Evolutionary conservation across 2,113 vertebrate genomes (phyloP).

Genomic region (Myotis lucifugus): DNA sequence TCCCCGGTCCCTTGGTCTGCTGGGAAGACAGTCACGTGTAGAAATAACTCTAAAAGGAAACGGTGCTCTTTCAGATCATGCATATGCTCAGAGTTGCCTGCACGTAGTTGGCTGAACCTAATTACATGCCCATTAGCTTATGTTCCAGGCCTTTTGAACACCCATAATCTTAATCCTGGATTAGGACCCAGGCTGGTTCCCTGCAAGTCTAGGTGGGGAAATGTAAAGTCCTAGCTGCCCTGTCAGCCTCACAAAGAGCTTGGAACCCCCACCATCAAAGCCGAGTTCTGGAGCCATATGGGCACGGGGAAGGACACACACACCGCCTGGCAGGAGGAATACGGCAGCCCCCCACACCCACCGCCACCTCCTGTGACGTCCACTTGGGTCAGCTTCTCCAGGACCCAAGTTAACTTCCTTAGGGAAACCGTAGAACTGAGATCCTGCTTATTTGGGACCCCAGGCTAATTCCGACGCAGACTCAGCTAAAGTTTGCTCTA

Average conservation of each 20-base stretch:
- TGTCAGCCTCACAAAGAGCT: background rate
- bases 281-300: background rate
- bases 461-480: background rate
- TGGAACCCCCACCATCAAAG: background rate
- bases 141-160: background rate
- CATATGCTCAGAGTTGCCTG: background rate
- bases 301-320: background rate
- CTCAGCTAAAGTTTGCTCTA: background rate
- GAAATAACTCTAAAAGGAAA: background rate
- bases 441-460: background rate
- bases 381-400: background rate
- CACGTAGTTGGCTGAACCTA: background rate
- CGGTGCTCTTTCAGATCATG: background rate
- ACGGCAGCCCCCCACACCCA: background rate
- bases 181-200: background rate
- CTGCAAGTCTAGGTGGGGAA: background rate
- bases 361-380: accelerated
- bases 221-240: background rate
- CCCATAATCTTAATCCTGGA: background rate
- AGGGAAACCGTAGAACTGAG: background rate
- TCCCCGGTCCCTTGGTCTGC: background rate
- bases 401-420: background rate
- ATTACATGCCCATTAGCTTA: background rate
- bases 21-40: background rate
- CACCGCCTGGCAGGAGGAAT: too few relatives aligned